Conservation (phyloP, 2,888 invertebrate genomes). For the Nyleta sp. region DNA sequence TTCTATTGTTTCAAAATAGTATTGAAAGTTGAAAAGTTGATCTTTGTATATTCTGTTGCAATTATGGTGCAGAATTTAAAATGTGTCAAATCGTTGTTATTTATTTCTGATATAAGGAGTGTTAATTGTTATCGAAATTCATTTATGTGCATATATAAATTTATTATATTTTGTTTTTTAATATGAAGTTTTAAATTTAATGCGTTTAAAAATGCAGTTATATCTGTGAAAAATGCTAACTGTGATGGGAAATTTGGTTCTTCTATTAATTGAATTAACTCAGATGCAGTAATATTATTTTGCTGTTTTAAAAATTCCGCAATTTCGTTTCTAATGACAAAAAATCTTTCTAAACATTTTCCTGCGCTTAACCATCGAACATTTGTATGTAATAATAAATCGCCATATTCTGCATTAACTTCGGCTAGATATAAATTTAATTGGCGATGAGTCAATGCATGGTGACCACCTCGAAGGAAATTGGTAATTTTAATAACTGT, state of each 20-base stretch:
- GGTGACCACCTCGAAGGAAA: neutral
- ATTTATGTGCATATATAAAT: constrained; percentile 11
- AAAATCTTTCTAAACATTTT: constrained; percentile 21
- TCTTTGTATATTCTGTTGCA: neutral
- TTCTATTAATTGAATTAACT: constrained; percentile 3
- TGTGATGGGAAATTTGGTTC: neutral
- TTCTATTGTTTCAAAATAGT: neutral
- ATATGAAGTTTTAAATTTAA: constrained; percentile 25
- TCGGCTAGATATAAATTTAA: constrained; percentile 16
- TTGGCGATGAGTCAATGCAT: neutral
- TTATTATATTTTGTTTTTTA: neutral
- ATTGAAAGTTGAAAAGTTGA: neutral
- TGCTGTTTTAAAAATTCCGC: neutral
- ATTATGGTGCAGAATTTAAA: neutral
- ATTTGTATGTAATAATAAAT: constrained; percentile 19
- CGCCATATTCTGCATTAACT: constrained; percentile 26
- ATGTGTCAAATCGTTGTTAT: neutral
- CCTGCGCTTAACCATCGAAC: constrained; percentile 42
- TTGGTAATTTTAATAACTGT: neutral
- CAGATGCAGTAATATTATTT: too few relatives aligned
- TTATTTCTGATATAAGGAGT: neutral
- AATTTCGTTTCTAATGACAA: constrained; percentile 5
- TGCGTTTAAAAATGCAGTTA: constrained; percentile 3
- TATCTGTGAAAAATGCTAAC: constrained; percentile 13
- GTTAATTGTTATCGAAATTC: constrained; percentile 6